Base-by-base conservation (phyloP, 1,140 invertebrate species). In the Phymorhynchus buccinoides region DNA sequence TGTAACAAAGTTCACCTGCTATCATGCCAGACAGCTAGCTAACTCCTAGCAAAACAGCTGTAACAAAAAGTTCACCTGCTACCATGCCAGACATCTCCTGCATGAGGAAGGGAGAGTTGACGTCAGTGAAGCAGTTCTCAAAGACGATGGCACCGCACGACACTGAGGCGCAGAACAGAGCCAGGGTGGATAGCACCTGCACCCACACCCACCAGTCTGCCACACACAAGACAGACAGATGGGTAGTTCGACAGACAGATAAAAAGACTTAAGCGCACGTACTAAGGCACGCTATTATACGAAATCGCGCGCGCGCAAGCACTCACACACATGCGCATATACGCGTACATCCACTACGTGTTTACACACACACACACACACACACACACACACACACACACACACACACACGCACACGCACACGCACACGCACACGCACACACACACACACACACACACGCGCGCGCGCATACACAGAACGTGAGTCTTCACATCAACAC, bases 341-440 rank as follows among this genome's bases (percentile, higher is more conserved):
- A 66, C 62, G n/a, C 62, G n/a, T 27, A 66, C 62, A 66, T 27
- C 9, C 62, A 18, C 16, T 30, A 66, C 22, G n/a, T 30, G n/a
- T 30, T 16, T 30, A 66, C 62, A 66, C 62, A 71, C 68, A 35
- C n/a, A 71, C 68, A 35, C 68, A 71, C 68, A 35, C 30, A 71
- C 68, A 35, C 68, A 71, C 30, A 71, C 68, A 71, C 35, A 37
- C 30, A 71, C 68, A 35, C 68, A 35, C 68, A 71, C 68, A 35
- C 68, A 71, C 68, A 35, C 68, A 71, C 68, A 35, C 68, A 71
- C 68, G 35, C 30, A 71, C 66, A 71, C 30, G 22, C 68, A 71
- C 68, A 71, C 68, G 35, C 68, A 71, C 68, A 37, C 68, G 0
- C 68, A 37, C 68, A 1, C 68, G 2, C 30, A 71, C 68, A 71